Evolutionary conservation across 2,113 vertebrate genomes (phyloP), one percentile per base, ranked within the genome.

Genomic region (Ibidorhyncha struthersii): DNA sequence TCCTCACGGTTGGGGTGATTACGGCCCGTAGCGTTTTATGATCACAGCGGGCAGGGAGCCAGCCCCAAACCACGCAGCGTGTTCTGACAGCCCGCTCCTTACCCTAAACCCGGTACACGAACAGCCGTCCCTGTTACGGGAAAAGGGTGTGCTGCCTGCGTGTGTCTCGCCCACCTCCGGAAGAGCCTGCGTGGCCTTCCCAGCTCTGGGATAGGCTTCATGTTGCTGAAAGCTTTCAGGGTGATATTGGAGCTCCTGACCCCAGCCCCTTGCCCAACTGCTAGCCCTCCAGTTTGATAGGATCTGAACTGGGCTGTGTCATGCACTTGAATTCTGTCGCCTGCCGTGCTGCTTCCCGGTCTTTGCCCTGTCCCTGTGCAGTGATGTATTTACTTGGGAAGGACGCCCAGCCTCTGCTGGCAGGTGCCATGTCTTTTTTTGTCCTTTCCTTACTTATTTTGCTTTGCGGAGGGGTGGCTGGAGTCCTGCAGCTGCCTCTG

Each of bases 331-430:
- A 55, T 27, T 45, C 66, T 19, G 18, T 70, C 20, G 3, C 66
- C 62, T 49, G 69, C 36, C 4, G 3, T 2, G 3, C 69, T 58
- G 47, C 0, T 0, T 71, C 38, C 23, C 21, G 5, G 7, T 43
- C 76, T 82, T 52, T 55, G 43, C 80, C 56, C 79, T 5, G 38
- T 52, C 69, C 52, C 45, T 61, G 16, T 49, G 50, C 43, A 18
- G 55, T 2, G 2, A 11, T 1, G 14, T 80, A 76, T 79, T 86
- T 53, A 32, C 55, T 27, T 14, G 10, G 77, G 85, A 73, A 74
- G 53, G 43, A 10, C 0, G 8, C 89, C 61, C 40, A 38, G 6
- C 9, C 47, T 38, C 56, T 2, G 6, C 50, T 53, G 50, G 58
- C 45, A 45, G 40, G 21, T 43, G n/a, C 50, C 3, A 0, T 32